A percentile compares a stretch with the other conserved stretches of the same genome.
phyloP scores from a whole-genome alignment of 2,888 invertebrate species.

The Taenaris catops region DNA sequence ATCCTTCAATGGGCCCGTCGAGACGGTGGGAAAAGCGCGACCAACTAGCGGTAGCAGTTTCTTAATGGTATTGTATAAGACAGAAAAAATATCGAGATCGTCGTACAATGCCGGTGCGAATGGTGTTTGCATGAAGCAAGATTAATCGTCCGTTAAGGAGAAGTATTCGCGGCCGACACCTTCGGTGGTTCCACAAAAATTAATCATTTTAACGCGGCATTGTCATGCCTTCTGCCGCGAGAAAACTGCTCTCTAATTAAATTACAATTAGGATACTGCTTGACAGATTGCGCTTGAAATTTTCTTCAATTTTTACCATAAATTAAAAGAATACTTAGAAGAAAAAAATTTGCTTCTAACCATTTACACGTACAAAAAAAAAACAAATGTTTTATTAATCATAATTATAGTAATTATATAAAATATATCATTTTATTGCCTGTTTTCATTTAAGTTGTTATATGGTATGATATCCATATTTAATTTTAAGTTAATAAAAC shows the following conservation, averaged over 20 bases:
- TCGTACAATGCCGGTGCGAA: constrained; percentile 54
- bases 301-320: constrained; percentile 1
- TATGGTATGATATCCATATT: no score
- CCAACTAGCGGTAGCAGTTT: constrained; percentile 76
- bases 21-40: constrained; percentile 53
- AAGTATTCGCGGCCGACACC: constrained; percentile 51
- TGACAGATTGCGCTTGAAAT: constrained; percentile 54
- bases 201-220: constrained; percentile 77
- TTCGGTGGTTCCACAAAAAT: constrained; percentile 61
- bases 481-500: no score
- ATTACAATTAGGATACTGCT: constrained; percentile 69
- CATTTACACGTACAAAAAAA: no score
- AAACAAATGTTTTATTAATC: no score
- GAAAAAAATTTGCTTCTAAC: no score
- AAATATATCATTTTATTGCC: no score
- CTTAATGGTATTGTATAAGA: constrained; percentile 74
- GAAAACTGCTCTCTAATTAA: constrained; percentile 70
- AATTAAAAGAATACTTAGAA: no score
- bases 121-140: constrained; percentile 63
- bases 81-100: constrained; percentile 72
- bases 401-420: no score
- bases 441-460: no score
- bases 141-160: constrained; percentile 67
- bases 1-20: constrained; percentile 69
- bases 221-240: constrained; percentile 66